Percentiles rank a stretch among this genome's conserved stretches.
Conservation (phyloP, 2,888 invertebrate species). For the Platycheirus albimanus region DNA sequence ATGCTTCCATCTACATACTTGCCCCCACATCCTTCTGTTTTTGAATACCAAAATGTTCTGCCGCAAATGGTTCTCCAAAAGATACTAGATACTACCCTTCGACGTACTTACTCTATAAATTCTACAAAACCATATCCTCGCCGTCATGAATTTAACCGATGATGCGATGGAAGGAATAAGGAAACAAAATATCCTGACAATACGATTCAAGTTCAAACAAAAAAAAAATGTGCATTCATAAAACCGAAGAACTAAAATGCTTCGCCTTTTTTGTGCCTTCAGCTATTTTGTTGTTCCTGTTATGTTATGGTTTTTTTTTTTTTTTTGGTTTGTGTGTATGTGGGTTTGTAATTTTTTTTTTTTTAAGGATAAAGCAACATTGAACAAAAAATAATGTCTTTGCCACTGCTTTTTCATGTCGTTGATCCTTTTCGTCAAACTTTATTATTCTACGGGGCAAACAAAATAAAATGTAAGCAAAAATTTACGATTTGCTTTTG, state of each 20-base stretch:
- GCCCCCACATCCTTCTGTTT: constrained; percentile 20
- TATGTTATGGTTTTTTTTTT: constrained; percentile 8
- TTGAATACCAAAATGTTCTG: constrained; percentile 24
- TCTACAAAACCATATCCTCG: neutral
- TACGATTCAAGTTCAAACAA: constrained; percentile 59
- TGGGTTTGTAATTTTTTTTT: no score
- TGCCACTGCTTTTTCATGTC: constrained; percentile 71
- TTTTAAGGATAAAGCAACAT: constrained; percentile 28
- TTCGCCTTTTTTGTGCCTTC: constrained; percentile 32
- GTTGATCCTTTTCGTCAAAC: constrained; percentile 60
- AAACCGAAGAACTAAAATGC: constrained; percentile 63
- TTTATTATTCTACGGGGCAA: constrained; percentile 59
- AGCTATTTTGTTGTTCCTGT: constrained; percentile 35
- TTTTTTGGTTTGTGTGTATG: no score
- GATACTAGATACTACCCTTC: constrained; percentile 26
- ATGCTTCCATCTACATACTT: constrained; percentile 5
- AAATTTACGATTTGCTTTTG: constrained; percentile 63
- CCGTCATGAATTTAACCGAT: constrained; percentile 34
- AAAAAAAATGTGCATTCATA: constrained; percentile 70
- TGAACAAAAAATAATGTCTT: constrained; percentile 63
- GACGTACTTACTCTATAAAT: constrained; percentile 17
- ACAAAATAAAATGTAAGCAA: constrained; percentile 24
- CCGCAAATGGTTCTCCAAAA: constrained; percentile 25
- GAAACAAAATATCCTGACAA: constrained; percentile 48
- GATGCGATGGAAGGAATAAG: no score